Evolutionary conservation across 2,888 invertebrate species (phyloP), one percentile per base, ranked within the genome.

Genomic region (Cheilosia variabilis): DNA sequence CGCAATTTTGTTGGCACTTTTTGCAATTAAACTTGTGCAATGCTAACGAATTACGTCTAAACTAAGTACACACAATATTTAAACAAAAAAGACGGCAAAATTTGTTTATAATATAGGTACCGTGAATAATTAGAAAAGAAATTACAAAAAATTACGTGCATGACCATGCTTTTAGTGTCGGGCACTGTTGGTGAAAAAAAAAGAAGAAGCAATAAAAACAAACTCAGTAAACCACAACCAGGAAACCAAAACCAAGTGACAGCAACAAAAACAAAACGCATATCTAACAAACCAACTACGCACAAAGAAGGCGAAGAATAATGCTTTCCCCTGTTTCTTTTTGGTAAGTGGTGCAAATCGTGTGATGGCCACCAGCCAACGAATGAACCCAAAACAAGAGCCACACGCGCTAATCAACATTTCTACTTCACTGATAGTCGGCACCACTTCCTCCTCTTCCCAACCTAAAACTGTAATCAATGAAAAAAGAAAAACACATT

Each of bases 301-400:
- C 15, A 63, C 27, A 63, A 41, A 57, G 7, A 55, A 50, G 45
- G 53, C 53, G 27, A 24, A 60, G 31, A 62, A 15, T 24, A 58
- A 60, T 82, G 69, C 63, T 84, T 84, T 79, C 78, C 62, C 73
- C 63, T 2, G 0, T 41, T 34, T 66, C 4, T 53, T 47, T 52
- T 63, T 63, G 69, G 78, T 37, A 84, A 69, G 63, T 84, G 43
- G 75, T 79, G 79, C 83, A 79, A 84, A 79, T 60, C 68, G 79
- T 73, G 73, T 52, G 68, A 73, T 68, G 63, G 68, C 34, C 72
- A 50, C 47, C 13, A 37, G 57, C 47, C 65, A 73, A 31, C 72
- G 63, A 68, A 52, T 68, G 62, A 75, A 81, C 55, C 47, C 80
- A 68, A 75, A 76, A 60, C 58, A 45, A 63, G 57, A 69, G 43